Evolutionary conservation across 2,888 invertebrate genomes (phyloP).

Genomic region (Xanthorhoe designata): DNA sequence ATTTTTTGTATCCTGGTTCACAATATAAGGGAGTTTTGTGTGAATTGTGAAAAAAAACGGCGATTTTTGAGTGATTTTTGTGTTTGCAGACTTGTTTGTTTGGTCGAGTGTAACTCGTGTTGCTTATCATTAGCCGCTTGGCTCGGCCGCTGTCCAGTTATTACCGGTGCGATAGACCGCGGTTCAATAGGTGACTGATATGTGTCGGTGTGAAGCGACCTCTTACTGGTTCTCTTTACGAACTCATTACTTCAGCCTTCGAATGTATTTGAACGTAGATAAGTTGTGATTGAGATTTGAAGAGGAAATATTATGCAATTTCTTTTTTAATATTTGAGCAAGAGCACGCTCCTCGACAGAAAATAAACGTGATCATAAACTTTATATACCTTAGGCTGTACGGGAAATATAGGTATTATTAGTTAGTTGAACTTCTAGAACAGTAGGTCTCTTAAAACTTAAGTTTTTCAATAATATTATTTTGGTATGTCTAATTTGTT

Average conservation of each 20-base stretch:
- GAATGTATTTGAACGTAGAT: slow-evolving; percentile 30
- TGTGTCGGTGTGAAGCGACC: slow-evolving; percentile 76
- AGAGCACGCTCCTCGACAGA: background rate
- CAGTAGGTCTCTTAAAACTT: too few relatives aligned
- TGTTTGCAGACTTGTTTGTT: slow-evolving; percentile 39
- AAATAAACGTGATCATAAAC: background rate
- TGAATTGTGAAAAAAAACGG: background rate
- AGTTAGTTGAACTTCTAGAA: too few relatives aligned
- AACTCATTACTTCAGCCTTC: slow-evolving; percentile 47
- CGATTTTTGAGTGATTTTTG: slow-evolving; percentile 15
- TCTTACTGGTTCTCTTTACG: slow-evolving; percentile 74
- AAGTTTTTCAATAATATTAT: background rate
- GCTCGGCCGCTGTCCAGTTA: slow-evolving; percentile 83
- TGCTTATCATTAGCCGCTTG: slow-evolving; percentile 78
- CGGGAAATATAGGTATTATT: background rate
- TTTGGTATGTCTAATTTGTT: too few relatives aligned
- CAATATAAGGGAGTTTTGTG: background rate
- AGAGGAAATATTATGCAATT: slow-evolving; percentile 26
- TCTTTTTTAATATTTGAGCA: background rate
- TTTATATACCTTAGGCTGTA: background rate
- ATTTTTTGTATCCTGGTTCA: background rate
- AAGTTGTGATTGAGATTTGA: slow-evolving; percentile 16
- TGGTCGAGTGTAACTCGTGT: slow-evolving; percentile 40
- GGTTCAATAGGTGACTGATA: slow-evolving; percentile 87
- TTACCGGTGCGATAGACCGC: slow-evolving; percentile 84